Percentiles rank a stretch among this genome's conserved stretches.
phyloP scores from a whole-genome alignment of 2,113 vertebrate genomes.

The Panthera tigris region DNA sequence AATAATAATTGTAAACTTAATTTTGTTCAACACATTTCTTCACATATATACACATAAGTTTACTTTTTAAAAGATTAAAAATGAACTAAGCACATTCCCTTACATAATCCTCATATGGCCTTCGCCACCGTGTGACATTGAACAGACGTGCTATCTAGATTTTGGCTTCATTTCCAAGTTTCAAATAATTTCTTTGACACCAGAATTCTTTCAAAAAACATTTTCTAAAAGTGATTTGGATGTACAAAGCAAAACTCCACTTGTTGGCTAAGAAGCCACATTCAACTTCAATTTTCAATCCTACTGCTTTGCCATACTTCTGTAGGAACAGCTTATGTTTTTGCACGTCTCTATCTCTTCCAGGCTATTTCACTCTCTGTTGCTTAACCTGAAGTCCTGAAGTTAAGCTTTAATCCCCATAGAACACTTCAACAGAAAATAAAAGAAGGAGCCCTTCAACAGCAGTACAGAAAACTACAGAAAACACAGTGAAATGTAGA shows the following conservation, averaged over 20 bases:
- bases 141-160: neutral
- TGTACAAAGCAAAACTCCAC: slow-evolving; percentile 22
- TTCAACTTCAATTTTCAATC: slow-evolving; percentile 47
- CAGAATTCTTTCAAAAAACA: neutral
- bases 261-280: slow-evolving; percentile 11
- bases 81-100: neutral
- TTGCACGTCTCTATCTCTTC: slow-evolving; percentile 14
- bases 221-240: slow-evolving; percentile 36
- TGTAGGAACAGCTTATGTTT: slow-evolving; percentile 56
- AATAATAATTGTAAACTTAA: neutral
- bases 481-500: slow-evolving; percentile 29
- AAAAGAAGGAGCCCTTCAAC: neutral
- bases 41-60: neutral
- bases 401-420: slow-evolving; percentile 67
- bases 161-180: slow-evolving; percentile 27
- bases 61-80: slow-evolving; percentile 1
- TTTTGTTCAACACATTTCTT: slow-evolving; percentile 5
- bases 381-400: slow-evolving; percentile 36
- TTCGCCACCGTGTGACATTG: neutral
- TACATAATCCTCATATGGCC: neutral
- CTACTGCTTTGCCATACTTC: neutral
- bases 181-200: slow-evolving; percentile 21
- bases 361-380: slow-evolving; percentile 54
- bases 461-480: slow-evolving; percentile 39
- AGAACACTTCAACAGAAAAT: slow-evolving; percentile 26